These are phyloP conservation scores for Nyctibius bracteatus DNA, from an alignment of 2,113 vertebrate species.

Conservation along the genomic window DNA sequence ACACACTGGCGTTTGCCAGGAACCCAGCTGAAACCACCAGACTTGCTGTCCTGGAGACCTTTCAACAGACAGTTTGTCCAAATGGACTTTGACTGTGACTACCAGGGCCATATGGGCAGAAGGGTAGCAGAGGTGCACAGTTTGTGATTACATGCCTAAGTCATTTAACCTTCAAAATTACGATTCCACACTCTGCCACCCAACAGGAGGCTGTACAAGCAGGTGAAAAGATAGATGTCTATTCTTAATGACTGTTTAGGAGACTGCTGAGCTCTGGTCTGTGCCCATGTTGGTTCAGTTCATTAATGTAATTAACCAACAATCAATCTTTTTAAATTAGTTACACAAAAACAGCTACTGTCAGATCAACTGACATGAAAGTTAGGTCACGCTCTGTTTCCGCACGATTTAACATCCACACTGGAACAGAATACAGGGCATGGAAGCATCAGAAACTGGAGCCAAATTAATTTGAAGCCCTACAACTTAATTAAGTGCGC, in stretches of 20 bases:
- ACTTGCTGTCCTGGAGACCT: constrained; percentile 21
- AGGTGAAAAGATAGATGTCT: constrained; percentile 57
- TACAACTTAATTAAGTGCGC: constrained; percentile 49
- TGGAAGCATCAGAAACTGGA: neutral
- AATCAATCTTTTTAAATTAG: constrained; percentile 65
- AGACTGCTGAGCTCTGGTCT: constrained; percentile 47
- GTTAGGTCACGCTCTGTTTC: constrained; percentile 42
- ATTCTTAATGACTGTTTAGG: constrained; percentile 46
- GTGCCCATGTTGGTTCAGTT: constrained; percentile 45
- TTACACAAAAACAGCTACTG: constrained; percentile 48
- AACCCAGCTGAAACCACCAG: neutral
- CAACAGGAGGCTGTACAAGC: constrained; percentile 31
- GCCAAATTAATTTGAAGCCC: constrained; percentile 51
- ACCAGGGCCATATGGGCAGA: constrained; percentile 27
- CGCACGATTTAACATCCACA: constrained; percentile 29
- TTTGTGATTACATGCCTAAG: constrained; percentile 23
- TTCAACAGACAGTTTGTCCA: constrained; percentile 29
- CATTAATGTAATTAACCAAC: constrained; percentile 64
- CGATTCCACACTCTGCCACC: neutral
- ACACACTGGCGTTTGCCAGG: neutral
- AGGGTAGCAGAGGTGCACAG: constrained; percentile 7
- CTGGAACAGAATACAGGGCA: constrained; percentile 21
- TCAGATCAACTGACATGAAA: constrained; percentile 22
- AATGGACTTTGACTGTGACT: constrained; percentile 8
- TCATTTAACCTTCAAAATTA: constrained; percentile 60